Evolutionary conservation across 2,113 vertebrate genomes (phyloP), one percentile per base, ranked within the genome.

Genomic region (Haplochromis vanheusdeni): DNA sequence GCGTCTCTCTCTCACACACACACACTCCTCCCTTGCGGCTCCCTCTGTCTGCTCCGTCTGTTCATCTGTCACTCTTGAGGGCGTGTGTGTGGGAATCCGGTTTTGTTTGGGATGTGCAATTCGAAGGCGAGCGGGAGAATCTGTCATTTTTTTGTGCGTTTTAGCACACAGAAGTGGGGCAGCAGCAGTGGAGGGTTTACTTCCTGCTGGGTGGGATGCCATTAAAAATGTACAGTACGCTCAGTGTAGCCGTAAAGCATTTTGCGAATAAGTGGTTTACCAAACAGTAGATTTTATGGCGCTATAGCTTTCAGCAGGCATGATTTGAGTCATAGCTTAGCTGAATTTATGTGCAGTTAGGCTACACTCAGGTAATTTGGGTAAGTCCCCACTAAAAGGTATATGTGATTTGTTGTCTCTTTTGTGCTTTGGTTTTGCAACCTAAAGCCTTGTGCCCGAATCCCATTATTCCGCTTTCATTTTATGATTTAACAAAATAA

Each of bases 1-100:
- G 89, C 23, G 9, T 77, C 83, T 81, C 84, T 70, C 58, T 47
- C 42, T 28, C 82, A 79, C 82, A 83, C 83, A 75, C 55, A 80
- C 82, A 84, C 82, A 70, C 81, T 42, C 79, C 65, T 40, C 84
- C 73, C 70, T 47, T n/a, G 11, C 42, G 8, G 16, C 79, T 19
- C 77, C 52, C 26, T 70, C 83, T 45, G n/a, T 89, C 89, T 88
- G 86, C 45, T 93, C 73, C 55, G 49, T 82, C 89, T 42, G 17
- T 90, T 87, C 91, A 68, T 91, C 88, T 47, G 21, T 92, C 89
- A 86, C 68, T 90, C 58, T 81, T 49, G 13, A 62, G 86, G 5
- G 77, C 54, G 82, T 82, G 68, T 77, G 86, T 17, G 82, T 83
- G 70, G 68, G 62, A 55, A 31, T 80, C 7, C 1, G 2, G 47